A percentile compares a stretch with the other conserved stretches of the same genome.
phyloP scores from a whole-genome alignment of 2,888 invertebrate species.

The Drosophila anceps region DNA sequence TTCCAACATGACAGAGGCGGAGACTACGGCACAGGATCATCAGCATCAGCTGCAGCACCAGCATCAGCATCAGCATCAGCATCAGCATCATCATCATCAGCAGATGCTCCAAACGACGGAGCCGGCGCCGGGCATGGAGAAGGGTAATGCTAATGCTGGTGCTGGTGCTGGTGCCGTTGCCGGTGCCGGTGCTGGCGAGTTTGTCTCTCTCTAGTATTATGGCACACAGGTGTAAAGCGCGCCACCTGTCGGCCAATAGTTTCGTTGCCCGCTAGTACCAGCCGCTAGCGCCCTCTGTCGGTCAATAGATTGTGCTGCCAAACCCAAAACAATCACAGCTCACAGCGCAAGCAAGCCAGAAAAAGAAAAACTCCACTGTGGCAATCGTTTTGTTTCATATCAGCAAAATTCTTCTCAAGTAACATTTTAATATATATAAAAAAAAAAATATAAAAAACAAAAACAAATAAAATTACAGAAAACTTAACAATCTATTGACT shows the following conservation, averaged over 20 bases:
- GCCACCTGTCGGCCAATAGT: slow-evolving; percentile 71
- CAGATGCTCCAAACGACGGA: slow-evolving; percentile 64
- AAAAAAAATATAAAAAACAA: not conserved
- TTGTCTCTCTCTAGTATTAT: slow-evolving; percentile 85
- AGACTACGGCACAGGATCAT: slow-evolving; percentile 49
- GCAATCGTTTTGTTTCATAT: slow-evolving; percentile 78
- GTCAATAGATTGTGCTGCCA: slow-evolving; percentile 70
- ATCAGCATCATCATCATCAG: slow-evolving; percentile 56
- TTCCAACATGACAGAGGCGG: slow-evolving; percentile 52
- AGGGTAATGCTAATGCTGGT: slow-evolving; percentile 59
- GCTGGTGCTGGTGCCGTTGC: slow-evolving; percentile 54
- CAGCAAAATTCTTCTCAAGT: slow-evolving; percentile 37
- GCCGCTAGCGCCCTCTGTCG: slow-evolving; percentile 47
- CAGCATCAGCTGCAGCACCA: slow-evolving; percentile 48
- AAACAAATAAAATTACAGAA: not conserved
- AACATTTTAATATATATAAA: slow-evolving; percentile 1
- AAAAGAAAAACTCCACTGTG: slow-evolving; percentile 29
- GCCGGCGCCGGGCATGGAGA: slow-evolving; percentile 65
- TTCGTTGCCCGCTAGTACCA: slow-evolving; percentile 35
- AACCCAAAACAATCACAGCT: slow-evolving; percentile 13
- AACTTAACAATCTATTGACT: slow-evolving; percentile 70
- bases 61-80: slow-evolving; percentile 58
- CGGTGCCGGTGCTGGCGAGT: slow-evolving; percentile 73
- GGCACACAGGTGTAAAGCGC: slow-evolving; percentile 83
- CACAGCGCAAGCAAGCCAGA: slow-evolving; percentile 7